Evolutionary conservation across 2,888 invertebrate genomes (phyloP), one percentile per base, ranked within the genome.

Genomic region (Parapristionchus giblindavisi): DNA sequence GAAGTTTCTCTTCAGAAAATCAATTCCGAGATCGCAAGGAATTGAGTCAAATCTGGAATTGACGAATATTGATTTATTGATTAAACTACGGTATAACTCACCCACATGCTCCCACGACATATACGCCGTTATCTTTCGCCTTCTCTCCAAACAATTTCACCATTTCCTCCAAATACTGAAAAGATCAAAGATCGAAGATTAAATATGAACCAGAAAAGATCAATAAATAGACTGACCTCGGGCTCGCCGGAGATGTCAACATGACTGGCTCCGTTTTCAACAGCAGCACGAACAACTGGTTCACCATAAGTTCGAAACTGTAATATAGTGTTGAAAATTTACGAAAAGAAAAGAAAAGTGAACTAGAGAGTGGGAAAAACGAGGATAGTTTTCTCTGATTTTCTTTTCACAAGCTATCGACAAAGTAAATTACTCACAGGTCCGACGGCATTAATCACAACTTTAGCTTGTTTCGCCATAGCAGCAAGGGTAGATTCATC

Each of bases 191-290:
- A 17, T 43, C 8, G 43, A 43, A n/a, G 8, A 43, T 2, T 34
- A 58, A n/a, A 5, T 4, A 54, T 54, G n/a, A 56, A 14, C 5
- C 29, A 54, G 24, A 54, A 1, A 21, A 54, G 11, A 54, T 8
- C 2, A 1, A 54, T 54, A 1, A 54, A 27, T 4, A n/a, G n/a
- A n/a, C 11, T 52, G n/a, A 83, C 84, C 52, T 92, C 92, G 0
- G 96, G 94, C 88, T 98, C 97, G 4, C 96, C 97, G 85, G 93
- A 93, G 52, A 98, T 93, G 89, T 98, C 98, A 14, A 99, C 92
- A 87, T 96, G 93, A 90, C 94, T 93, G 0, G 96, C 92, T 75
- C 92, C 92, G 63, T 92, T 91, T 74, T 92, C 92, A 29, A 95
- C 91, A 81, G 95, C 96, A 0, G 96, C 95, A 83, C 92, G 92